Conservation (phyloP, 2,113 vertebrate species). For the Arenaria interpres region DNA sequence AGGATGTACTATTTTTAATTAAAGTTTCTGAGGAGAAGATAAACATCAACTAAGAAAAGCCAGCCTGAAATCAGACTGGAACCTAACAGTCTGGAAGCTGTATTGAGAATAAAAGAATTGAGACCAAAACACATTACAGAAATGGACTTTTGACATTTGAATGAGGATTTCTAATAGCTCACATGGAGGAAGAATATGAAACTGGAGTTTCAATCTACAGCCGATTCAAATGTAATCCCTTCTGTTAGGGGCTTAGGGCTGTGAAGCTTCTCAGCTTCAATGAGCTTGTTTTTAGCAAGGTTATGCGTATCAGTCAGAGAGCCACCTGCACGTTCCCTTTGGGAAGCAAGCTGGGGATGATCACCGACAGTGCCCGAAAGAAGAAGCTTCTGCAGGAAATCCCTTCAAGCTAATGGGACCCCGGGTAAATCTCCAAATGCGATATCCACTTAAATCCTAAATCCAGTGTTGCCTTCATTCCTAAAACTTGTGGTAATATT, state of each 20-base stretch:
- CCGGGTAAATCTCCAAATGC: not conserved
- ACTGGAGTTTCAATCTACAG: not conserved
- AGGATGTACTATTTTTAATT: slow-evolving; percentile 26
- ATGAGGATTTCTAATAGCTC: not conserved
- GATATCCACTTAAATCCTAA: not conserved
- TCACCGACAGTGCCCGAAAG: not conserved
- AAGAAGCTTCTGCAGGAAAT: not conserved
- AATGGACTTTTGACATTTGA: not conserved
- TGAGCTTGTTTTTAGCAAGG: not conserved
- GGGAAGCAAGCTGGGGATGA: not conserved
- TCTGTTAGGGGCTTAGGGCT: not conserved
- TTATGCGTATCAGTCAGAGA: not conserved
- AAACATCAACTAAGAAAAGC: slow-evolving; percentile 2
- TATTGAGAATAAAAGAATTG: not conserved
- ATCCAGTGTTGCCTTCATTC: not conserved
- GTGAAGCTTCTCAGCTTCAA: not conserved
- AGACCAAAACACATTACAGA: not conserved
- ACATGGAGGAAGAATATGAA: not conserved
- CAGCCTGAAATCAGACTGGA: not conserved
- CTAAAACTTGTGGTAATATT: not conserved
- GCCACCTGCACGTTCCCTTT: not conserved
- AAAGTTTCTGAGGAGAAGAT: slow-evolving; percentile 11
- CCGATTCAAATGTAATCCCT: not conserved
- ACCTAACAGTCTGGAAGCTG: not conserved
- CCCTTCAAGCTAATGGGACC: not conserved